Percentiles rank a stretch among this genome's conserved stretches.
Conservation (phyloP, 2,888 invertebrate species). For the Pilophorus perplexus region DNA sequence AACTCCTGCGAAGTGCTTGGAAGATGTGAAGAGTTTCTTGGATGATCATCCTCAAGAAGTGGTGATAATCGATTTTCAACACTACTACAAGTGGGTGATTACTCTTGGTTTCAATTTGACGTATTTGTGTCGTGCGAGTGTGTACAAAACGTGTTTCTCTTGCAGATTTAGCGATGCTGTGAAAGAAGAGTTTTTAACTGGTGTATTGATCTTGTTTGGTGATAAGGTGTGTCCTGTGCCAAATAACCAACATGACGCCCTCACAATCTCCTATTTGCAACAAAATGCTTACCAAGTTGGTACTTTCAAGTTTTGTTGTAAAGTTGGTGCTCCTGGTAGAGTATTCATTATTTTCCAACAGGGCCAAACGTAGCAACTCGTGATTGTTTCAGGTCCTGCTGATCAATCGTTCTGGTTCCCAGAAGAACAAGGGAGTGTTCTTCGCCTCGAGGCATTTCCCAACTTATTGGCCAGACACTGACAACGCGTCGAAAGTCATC, state of each 20-base stretch:
- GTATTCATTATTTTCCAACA: neutral
- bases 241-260: neutral
- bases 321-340: neutral
- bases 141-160: too few relatives aligned
- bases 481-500: constrained; percentile 14
- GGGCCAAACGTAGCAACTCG: too few relatives aligned
- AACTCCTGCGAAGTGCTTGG: constrained; percentile 8
- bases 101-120: neutral
- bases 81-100: constrained; percentile 19
- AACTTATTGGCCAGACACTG: constrained; percentile 27
- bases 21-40: constrained; percentile 9
- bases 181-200: constrained; percentile 4
- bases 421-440: neutral
- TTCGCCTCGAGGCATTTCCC: constrained; percentile 17
- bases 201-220: constrained; percentile 8
- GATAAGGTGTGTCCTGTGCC: constrained; percentile 18
- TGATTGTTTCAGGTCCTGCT: constrained; percentile 2
- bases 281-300: constrained; percentile 13
- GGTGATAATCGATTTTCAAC: constrained; percentile 31
- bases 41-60: constrained; percentile 27
- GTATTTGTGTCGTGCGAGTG: too few relatives aligned
- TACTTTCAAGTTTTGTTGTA: neutral
- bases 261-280: constrained; percentile 11
- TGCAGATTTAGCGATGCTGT: constrained; percentile 11
- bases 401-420: constrained; percentile 5